A percentile compares a stretch with the other conserved stretches of the same genome.
phyloP scores from a whole-genome alignment of 1,140 invertebrate genomes.

The Macrobrachium nipponense region DNA sequence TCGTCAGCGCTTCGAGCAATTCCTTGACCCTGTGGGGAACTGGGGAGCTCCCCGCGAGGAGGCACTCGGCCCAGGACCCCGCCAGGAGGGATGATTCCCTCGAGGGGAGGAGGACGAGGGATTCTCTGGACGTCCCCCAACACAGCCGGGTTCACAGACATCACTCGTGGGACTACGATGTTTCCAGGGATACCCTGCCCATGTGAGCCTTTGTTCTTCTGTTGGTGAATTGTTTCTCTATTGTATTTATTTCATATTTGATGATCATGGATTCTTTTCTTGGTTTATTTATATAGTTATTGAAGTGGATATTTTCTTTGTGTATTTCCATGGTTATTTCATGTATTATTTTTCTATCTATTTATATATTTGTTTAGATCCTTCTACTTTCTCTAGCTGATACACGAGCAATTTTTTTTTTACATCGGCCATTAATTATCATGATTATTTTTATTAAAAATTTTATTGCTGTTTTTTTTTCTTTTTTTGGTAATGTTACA shows the following conservation, averaged over 20 bases:
- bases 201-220: conserved; percentile 19
- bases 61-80: conserved; percentile 61
- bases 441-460: no score
- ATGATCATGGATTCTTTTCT: no score
- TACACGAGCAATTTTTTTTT: no score
- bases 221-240: not conserved
- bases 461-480: no score
- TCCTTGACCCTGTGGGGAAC: conserved; percentile 53
- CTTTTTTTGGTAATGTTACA: no score
- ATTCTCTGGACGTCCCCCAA: conserved; percentile 60
- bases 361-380: no score
- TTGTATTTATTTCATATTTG: no score
- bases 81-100: conserved; percentile 53
- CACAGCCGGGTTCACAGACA: conserved; percentile 57
- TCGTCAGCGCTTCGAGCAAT: conserved; percentile 28
- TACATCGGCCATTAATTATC: no score
- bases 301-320: no score
- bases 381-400: not conserved
- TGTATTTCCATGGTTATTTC: not conserved
- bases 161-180: conserved; percentile 65
- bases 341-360: not conserved
- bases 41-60: conserved; percentile 49
- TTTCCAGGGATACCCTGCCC: conserved; percentile 63
- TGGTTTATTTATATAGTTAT: no score
- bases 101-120: conserved; percentile 44